Evolutionary conservation across 1,140 invertebrate genomes (phyloP), one percentile per base, ranked within the genome.

Genomic region (Drosophila novamexicana): DNA sequence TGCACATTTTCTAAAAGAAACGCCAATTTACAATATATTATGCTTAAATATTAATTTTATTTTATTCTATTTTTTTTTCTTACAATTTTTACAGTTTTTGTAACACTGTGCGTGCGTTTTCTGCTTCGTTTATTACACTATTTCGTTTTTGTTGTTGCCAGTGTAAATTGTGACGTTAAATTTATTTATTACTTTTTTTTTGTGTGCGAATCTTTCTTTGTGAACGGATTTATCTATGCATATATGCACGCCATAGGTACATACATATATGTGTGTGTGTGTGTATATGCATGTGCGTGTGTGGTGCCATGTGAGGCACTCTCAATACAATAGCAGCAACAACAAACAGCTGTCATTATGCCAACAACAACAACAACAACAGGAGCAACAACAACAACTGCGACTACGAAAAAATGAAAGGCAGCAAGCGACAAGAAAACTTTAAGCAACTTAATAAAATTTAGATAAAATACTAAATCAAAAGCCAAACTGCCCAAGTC

Each of bases 401-500:
- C 76, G 39, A 63, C 58, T 36, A 66, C 58, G 39, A 56, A 74
- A 86, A 85, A 85, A 83, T 70, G 73, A 88, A 88, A 88, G 76
- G 79, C 72, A 65, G 65, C 54, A 73, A 79, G 58, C 77, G 58
- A 47, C 74, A 66, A 79, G 54, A 75, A 68, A 89, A 71, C 47
- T 71, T 79, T 44, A 85, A 81, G 61, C 71, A 84, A 77, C 53
- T 77, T 59, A 86, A 82, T 36, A 76, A 82, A 79, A 69, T 76
- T 88, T 78, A 79, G 61, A 66, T 64, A 65, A 67, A 76, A 73
- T 12, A 62, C 53, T 59, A 49, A 4, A 61, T 12, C 34, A 40
- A 58, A 65, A 58, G 18, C 57, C 54, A 49, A 76, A 71, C 68
- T 71, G 52, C 61, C 59, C 50, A 53, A 45, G 37, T 52, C 47